phyloP scores from a whole-genome alignment of 2,888 invertebrate species.

The Leucophenga montana region DNA sequence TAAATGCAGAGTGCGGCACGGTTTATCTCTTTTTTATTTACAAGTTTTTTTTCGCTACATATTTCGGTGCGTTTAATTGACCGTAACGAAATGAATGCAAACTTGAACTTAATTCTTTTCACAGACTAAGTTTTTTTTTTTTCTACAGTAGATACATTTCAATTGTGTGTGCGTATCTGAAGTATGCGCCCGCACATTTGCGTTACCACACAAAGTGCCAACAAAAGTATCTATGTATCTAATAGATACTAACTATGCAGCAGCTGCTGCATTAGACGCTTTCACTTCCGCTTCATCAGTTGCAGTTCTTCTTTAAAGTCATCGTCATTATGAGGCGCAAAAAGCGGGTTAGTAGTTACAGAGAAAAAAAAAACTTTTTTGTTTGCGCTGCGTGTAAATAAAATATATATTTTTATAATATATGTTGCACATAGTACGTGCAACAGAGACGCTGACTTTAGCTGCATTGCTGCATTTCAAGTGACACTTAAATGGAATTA shows the following conservation, averaged over 20 bases:
- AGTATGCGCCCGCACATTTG: conserved; percentile 25
- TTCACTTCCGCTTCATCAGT: conserved; percentile 20
- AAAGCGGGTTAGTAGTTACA: conserved; percentile 12
- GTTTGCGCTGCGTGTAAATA: background rate
- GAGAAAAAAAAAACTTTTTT: no score
- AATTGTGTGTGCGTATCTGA: conserved; percentile 20
- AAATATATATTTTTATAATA: no score
- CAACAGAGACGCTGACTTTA: background rate
- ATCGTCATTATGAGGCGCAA: background rate
- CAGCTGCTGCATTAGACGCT: conserved; percentile 4
- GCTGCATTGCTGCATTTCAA: conserved; percentile 16
- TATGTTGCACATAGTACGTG: background rate
- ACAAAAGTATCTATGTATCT: background rate
- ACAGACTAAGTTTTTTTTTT: conserved; percentile 36
- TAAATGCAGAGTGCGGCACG: conserved; percentile 12
- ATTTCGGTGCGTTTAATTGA: conserved; percentile 13
- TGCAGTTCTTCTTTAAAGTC: conserved; percentile 3
- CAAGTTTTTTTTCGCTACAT: background rate
- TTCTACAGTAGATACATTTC: conserved; percentile 17
- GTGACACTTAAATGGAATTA: conserved; percentile 19
- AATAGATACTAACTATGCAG: no score
- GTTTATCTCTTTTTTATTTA: background rate
- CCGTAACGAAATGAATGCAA: conserved; percentile 16
- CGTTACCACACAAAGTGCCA: conserved; percentile 26
- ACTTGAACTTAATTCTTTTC: conserved; percentile 30